These are phyloP conservation scores for Chrysemys picta DNA, from an alignment of 2,113 vertebrate genomes.

Conservation along the genomic window DNA sequence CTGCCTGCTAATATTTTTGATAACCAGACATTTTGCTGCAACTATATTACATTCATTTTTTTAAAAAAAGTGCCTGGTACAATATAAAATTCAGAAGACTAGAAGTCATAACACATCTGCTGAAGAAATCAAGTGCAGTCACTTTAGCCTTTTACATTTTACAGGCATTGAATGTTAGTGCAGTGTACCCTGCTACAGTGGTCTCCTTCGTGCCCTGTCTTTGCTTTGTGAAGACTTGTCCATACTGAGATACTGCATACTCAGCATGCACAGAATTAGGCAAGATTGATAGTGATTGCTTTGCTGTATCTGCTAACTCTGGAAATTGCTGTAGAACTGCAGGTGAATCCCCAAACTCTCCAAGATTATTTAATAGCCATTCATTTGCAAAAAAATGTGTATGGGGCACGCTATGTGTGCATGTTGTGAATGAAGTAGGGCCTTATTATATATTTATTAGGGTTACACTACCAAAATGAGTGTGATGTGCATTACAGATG, in stretches of 20 bases:
- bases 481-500: neutral
- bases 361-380: neutral
- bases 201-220: neutral
- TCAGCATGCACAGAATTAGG: neutral
- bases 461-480: neutral
- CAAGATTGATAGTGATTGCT: neutral
- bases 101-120: neutral
- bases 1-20: neutral
- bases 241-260: neutral
- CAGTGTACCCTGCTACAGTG: neutral
- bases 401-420: neutral
- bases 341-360: neutral
- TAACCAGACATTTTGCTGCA: neutral
- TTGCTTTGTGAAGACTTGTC: neutral
- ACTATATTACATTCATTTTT: neutral
- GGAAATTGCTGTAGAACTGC: neutral
- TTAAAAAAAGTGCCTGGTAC: neutral
- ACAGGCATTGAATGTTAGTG: neutral
- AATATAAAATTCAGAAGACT: neutral
- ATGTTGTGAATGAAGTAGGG: neutral
- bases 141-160: neutral
- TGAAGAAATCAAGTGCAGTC: neutral
- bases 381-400: neutral
- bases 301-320: neutral
- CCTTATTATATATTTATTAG: neutral